Evolutionary conservation across 2,113 vertebrate genomes (phyloP).

Genomic region (Apus apus): DNA sequence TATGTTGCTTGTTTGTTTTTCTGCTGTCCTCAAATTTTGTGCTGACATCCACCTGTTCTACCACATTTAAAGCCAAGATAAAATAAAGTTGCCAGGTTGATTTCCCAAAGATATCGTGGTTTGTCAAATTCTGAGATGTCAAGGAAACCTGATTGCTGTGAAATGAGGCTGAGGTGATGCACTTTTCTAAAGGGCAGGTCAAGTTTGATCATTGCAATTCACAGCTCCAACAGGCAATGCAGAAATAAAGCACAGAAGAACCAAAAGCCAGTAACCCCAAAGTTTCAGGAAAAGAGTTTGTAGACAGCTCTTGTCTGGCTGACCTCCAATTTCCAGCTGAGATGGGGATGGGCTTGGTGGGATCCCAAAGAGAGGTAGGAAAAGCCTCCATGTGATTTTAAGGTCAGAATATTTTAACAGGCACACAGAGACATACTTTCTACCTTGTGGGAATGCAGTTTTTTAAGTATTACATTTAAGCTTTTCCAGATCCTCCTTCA

Average conservation of each 20-base stretch:
- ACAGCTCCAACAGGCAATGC: background rate
- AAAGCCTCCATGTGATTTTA: background rate
- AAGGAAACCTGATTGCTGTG: background rate
- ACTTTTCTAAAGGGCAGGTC: background rate
- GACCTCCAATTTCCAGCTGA: background rate
- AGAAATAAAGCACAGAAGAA: background rate
- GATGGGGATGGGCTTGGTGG: background rate
- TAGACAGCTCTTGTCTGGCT: background rate
- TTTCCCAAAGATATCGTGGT: background rate
- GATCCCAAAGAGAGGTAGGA: background rate
- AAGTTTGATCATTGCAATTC: background rate
- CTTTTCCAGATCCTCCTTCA: background rate
- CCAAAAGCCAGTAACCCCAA: background rate
- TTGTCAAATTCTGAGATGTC: background rate
- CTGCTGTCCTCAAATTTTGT: background rate
- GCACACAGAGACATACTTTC: background rate
- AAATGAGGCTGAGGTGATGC: background rate
- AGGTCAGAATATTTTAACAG: background rate
- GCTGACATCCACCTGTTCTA: background rate
- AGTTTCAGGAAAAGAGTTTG: background rate
- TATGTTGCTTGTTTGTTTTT: background rate
- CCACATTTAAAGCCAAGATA: background rate
- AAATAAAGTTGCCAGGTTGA: background rate
- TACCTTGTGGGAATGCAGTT: background rate
- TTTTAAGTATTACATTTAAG: background rate